Evolutionary conservation across 2,113 vertebrate genomes (phyloP).

Genomic region (Forbesichthys papilliferus): DNA sequence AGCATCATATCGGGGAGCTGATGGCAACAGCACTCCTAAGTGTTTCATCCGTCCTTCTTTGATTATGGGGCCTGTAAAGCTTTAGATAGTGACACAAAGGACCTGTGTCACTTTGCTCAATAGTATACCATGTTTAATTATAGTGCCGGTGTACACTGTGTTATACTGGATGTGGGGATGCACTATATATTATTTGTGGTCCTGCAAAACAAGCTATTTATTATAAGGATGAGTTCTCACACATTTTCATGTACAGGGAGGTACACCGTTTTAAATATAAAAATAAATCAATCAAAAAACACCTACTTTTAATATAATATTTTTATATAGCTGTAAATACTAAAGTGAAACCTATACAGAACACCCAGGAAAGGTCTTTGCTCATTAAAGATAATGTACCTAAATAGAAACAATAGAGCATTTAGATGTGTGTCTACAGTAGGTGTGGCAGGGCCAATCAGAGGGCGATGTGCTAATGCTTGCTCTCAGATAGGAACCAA

Average conservation of each 20-base stretch:
- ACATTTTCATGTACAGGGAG: no score
- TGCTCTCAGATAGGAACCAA: slow-evolving; percentile 18
- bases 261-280: no score
- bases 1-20: slow-evolving; percentile 54
- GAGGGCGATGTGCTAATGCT: slow-evolving; percentile 20
- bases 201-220: not conserved
- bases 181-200: not conserved
- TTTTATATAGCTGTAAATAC: no score
- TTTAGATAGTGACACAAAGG: not conserved
- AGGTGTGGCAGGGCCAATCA: slow-evolving; percentile 17
- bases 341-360: no score
- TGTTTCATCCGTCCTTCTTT: slow-evolving; percentile 24
- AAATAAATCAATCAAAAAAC: no score
- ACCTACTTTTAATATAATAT: no score
- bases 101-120: not conserved
- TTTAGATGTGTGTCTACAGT: slow-evolving; percentile 29
- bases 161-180: not conserved
- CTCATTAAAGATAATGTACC: no score
- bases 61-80: slow-evolving; percentile 14
- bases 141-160: not conserved
- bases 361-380: no score
- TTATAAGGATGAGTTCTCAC: not conserved
- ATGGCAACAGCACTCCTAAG: slow-evolving; percentile 43
- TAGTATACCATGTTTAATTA: not conserved
- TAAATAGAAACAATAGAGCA: slow-evolving; percentile 29